These are phyloP conservation scores for Molossus alvarezi DNA, from an alignment of 2,797 vertebrate genomes.

Conservation along the genomic window DNA sequence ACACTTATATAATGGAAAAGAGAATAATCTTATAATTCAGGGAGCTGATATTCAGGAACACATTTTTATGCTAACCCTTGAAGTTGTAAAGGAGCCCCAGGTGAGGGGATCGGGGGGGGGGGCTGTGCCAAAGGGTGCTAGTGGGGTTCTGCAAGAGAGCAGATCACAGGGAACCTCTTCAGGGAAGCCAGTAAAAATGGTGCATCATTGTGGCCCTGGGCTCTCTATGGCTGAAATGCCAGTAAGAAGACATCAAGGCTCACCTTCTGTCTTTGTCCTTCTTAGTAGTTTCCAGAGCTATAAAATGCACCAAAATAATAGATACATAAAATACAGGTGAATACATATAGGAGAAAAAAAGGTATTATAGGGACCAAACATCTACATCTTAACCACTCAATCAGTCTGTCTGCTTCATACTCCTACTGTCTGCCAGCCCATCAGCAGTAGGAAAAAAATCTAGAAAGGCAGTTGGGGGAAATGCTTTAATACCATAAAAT, in stretches of 20 bases:
- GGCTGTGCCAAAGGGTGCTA: not conserved
- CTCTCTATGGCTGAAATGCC: not conserved
- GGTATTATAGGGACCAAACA: not conserved
- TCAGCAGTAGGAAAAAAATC: not conserved
- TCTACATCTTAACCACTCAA: not conserved
- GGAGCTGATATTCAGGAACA: not conserved
- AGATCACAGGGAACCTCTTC: not conserved
- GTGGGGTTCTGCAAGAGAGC: not conserved
- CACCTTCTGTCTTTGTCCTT: not conserved
- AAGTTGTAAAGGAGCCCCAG: not conserved
- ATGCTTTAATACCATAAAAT: not conserved
- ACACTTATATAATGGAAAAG: not conserved
- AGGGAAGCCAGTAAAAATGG: not conserved
- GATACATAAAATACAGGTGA: not conserved
- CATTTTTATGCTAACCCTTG: not conserved
- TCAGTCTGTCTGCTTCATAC: not conserved
- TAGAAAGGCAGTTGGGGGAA: slow-evolving; percentile 2
- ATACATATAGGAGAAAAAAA: not conserved
- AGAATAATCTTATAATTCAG: not conserved
- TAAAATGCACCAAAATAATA: not conserved
- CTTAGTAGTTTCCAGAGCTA: not conserved
- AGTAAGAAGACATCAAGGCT: not conserved
- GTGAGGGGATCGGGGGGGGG: too few relatives aligned
- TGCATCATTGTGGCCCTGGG: fast-evolving
- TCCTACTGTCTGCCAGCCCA: not conserved